Evolutionary conservation across 1,140 invertebrate species (phyloP).

Genomic region (Danaus melanippus): DNA sequence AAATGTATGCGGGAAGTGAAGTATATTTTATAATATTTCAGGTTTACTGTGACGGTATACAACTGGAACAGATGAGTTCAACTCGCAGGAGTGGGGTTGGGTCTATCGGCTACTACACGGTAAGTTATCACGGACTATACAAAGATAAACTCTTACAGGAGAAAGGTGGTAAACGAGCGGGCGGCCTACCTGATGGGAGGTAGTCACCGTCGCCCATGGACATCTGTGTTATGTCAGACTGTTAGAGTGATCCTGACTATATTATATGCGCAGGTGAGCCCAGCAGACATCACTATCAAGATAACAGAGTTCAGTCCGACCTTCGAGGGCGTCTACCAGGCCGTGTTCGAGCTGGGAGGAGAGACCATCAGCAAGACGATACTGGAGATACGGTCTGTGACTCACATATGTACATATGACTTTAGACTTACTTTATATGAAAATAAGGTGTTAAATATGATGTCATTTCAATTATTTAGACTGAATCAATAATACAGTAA

Average conservation of each 20-base stretch:
- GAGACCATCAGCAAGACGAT: conserved; percentile 31
- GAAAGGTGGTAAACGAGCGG: too few species aligned
- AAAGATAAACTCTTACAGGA: too few species aligned
- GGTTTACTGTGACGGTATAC: conserved; percentile 35
- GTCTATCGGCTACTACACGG: conserved; percentile 28
- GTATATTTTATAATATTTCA: conserved; percentile 13
- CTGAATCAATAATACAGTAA: too few species aligned
- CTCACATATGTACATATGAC: too few species aligned
- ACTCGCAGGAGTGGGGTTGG: conserved; percentile 22
- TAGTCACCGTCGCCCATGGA: too few species aligned
- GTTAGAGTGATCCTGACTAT: too few species aligned
- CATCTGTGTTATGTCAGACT: too few species aligned
- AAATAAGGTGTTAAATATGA: too few species aligned
- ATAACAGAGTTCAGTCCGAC: conserved; percentile 26
- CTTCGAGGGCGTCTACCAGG: conserved; percentile 35
- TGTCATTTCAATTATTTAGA: too few species aligned
- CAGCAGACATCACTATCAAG: conserved; percentile 18
- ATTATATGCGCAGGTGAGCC: conserved; percentile 12
- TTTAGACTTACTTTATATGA: too few species aligned
- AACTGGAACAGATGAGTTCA: conserved; percentile 17
- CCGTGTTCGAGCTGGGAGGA: conserved; percentile 17
- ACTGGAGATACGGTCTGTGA: conserved; percentile 30
- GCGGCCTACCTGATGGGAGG: too few species aligned
- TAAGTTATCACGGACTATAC: conserved; percentile 14
- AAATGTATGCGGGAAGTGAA: too few species aligned